phyloP scores from a whole-genome alignment of 2,888 invertebrate genomes.

The Phrixothrix hirtus region DNA sequence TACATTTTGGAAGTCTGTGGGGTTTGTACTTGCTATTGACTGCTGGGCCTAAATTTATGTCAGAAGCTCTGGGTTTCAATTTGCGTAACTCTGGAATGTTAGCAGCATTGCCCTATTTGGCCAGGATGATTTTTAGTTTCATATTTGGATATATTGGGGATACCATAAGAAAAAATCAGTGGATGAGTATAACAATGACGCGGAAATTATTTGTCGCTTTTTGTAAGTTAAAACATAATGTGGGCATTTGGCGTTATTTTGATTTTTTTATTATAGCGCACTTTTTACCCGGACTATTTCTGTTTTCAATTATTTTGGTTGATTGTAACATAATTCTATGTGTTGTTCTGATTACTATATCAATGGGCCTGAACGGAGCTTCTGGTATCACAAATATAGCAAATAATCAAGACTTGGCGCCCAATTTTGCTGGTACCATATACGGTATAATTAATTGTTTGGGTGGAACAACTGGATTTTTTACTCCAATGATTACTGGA shows the following conservation, averaged over 20 bases:
- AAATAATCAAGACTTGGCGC: conserved; percentile 70
- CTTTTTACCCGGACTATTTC: conserved; percentile 58
- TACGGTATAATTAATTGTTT: conserved; percentile 76
- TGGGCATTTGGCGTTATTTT: conserved; percentile 1
- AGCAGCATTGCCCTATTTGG: conserved; percentile 72
- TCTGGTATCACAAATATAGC: conserved; percentile 53
- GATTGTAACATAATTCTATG: conserved; percentile 67
- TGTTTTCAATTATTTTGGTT: conserved; percentile 61
- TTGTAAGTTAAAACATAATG: conserved; percentile 61
- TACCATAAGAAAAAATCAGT: conserved; percentile 58
- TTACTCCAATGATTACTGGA: conserved; percentile 72
- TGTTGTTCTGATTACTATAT: conserved; percentile 67
- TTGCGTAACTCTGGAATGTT: conserved; percentile 71
- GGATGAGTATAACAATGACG: conserved; percentile 61
- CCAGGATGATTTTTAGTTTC: conserved; percentile 69
- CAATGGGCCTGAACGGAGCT: conserved; percentile 63
- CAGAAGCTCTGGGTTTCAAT: conserved; percentile 72
- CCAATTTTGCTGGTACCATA: conserved; percentile 72
- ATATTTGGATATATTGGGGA: conserved; percentile 74
- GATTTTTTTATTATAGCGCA: conserved; percentile 47
- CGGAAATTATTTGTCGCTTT: conserved; percentile 69
- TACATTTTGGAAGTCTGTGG: conserved; percentile 79
- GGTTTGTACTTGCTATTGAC: conserved; percentile 76
- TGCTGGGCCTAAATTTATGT: conserved; percentile 75
- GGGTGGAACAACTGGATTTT: conserved; percentile 71